phyloP scores from a whole-genome alignment of 2,797 vertebrate species.

The Rachycentron canadum region DNA sequence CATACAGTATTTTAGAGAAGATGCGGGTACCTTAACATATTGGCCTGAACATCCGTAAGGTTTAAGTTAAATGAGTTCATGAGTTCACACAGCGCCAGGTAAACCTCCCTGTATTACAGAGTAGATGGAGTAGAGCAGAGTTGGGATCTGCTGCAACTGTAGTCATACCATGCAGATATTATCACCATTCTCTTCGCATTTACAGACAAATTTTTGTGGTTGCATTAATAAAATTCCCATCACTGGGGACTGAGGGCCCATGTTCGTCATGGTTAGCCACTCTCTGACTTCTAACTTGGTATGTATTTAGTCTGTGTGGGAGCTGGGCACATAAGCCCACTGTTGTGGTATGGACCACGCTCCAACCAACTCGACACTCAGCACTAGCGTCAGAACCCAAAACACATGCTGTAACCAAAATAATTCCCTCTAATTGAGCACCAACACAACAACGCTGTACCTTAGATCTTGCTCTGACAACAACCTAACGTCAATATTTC shows the following conservation, averaged over 20 bases:
- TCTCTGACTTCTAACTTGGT: constrained; percentile 44
- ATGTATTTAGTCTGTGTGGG: constrained; percentile 40
- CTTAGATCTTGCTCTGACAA: constrained; percentile 56
- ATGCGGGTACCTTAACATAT: not conserved
- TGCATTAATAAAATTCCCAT: constrained; percentile 48
- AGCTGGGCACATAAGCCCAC: constrained; percentile 54
- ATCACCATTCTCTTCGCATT: constrained; percentile 38
- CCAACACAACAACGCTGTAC: constrained; percentile 63
- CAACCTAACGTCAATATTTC: constrained; percentile 71
- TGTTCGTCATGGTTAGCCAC: constrained; percentile 47
- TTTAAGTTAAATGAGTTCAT: no score
- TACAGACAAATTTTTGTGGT: constrained; percentile 51
- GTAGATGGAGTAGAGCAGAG: no score
- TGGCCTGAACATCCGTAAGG: no score
- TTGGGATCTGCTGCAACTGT: constrained; percentile 32
- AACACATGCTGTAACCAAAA: constrained; percentile 67
- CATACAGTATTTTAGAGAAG: not conserved
- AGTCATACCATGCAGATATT: constrained; percentile 21
- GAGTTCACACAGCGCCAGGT: no score
- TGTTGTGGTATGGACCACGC: constrained; percentile 57
- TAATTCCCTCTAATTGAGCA: constrained; percentile 61
- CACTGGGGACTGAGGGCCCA: constrained; percentile 36
- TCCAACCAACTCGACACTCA: constrained; percentile 35
- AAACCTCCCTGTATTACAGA: no score
- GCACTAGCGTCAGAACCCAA: constrained; percentile 54